Evolutionary conservation across 1,140 invertebrate species (phyloP).

Genomic region (Drosophila tristis): DNA sequence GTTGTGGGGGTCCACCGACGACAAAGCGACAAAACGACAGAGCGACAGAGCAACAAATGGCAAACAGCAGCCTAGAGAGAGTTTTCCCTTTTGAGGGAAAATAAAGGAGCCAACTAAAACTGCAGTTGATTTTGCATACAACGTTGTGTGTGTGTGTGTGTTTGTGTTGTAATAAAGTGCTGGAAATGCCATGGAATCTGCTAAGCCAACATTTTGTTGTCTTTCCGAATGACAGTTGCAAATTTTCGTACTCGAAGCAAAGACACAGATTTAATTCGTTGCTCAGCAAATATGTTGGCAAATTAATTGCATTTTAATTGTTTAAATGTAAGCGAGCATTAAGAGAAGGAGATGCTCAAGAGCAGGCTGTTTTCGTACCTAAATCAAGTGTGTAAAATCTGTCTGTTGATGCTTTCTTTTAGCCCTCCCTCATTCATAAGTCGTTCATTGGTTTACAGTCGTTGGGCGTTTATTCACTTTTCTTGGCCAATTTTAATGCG

Average conservation of each 20-base stretch:
- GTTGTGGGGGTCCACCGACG: not conserved
- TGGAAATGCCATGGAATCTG: too few species aligned
- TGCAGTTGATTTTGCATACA: conserved; percentile 35
- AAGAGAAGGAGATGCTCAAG: not conserved
- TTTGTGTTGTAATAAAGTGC: too few species aligned
- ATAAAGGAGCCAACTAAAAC: conserved; percentile 15
- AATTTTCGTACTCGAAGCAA: conserved; percentile 7
- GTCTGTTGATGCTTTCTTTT: conserved; percentile 24
- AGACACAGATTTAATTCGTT: conserved; percentile 39
- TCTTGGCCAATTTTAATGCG: conserved; percentile 45
- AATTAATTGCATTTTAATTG: conserved; percentile 77
- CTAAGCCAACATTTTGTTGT: too few species aligned
- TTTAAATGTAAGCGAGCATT: conserved; percentile 8
- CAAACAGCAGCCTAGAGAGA: conserved; percentile 25
- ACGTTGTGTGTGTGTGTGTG: not conserved
- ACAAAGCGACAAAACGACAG: conserved; percentile 15
- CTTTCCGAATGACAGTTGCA: conserved; percentile 37
- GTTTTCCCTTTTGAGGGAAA: conserved; percentile 23
- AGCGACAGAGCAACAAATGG: conserved; percentile 41
- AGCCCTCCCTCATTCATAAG: not conserved
- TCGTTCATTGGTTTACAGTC: conserved; percentile 18
- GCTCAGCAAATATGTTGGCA: conserved; percentile 26
- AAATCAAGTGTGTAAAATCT: conserved; percentile 52
- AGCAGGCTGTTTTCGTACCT: conserved; percentile 16
- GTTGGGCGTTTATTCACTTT: conserved; percentile 36